These are phyloP conservation scores for Albula glossodonta DNA, from an alignment of 2,113 vertebrate species.

Conservation along the genomic window DNA sequence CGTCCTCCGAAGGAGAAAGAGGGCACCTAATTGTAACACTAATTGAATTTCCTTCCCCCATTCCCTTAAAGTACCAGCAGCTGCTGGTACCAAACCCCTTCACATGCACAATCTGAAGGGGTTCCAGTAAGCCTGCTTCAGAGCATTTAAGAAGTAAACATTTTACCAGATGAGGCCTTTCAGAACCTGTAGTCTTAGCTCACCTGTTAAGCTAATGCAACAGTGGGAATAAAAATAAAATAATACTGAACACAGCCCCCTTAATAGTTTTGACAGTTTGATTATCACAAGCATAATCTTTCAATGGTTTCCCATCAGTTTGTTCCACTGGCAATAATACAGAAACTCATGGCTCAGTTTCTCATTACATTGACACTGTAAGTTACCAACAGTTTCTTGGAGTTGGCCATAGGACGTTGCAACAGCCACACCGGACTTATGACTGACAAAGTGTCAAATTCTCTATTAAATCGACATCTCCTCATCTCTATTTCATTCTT, in stretches of 20 bases:
- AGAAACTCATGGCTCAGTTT: not conserved
- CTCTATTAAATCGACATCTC: not conserved
- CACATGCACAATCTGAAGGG: not conserved
- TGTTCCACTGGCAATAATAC: not conserved
- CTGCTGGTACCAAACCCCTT: not conserved
- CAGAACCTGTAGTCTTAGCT: not conserved
- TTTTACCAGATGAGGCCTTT: not conserved
- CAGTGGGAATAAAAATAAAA: not conserved
- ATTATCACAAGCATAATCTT: not conserved
- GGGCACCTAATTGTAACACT: slow-evolving; percentile 15
- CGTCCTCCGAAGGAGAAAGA: slow-evolving; percentile 12
- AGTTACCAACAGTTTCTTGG: not conserved
- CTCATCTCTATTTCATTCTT: not conserved
- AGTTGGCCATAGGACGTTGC: not conserved
- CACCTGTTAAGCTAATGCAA: not conserved
- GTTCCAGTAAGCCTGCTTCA: not conserved
- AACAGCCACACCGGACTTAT: not conserved
- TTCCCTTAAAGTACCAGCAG: not conserved
- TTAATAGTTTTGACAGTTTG: not conserved
- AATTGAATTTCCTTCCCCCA: slow-evolving; percentile 11
- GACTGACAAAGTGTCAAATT: not conserved
- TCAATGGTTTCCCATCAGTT: not conserved
- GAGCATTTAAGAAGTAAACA: not conserved
- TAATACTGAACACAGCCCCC: not conserved
- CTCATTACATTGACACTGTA: too few species aligned